A percentile compares a stretch with the other conserved stretches of the same genome.
These are phyloP conservation scores for Ditula angustiorana DNA, from an alignment of 2,888 invertebrate species.

Conservation along the genomic window DNA sequence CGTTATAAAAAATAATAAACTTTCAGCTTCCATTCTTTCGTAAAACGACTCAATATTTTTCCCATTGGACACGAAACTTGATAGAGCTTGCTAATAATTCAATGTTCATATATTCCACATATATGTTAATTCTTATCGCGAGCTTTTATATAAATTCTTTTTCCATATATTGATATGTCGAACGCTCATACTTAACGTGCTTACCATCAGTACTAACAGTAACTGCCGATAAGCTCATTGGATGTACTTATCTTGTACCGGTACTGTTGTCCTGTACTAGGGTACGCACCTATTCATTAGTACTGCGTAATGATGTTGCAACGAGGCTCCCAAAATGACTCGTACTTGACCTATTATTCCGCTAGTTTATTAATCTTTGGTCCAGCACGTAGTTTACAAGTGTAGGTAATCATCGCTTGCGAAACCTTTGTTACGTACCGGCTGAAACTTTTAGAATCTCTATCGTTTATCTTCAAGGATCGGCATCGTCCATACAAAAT, in stretches of 20 bases:
- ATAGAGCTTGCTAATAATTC: too few species aligned
- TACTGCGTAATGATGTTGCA: conserved; percentile 27
- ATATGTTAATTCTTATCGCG: neutral
- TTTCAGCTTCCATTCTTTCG: too few species aligned
- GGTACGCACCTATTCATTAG: conserved; percentile 14
- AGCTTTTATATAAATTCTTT: too few species aligned
- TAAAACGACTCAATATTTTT: too few species aligned
- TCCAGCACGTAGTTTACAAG: conserved; percentile 32
- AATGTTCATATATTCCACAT: too few species aligned
- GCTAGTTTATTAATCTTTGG: conserved; percentile 34
- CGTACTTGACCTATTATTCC: conserved; percentile 41
- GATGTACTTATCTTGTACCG: neutral
- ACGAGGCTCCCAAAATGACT: conserved; percentile 28
- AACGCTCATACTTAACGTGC: neutral
- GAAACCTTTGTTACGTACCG: conserved; percentile 23
- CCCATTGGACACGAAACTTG: too few species aligned
- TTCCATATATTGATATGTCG: neutral
- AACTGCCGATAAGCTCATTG: neutral
- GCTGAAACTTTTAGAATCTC: conserved; percentile 17
- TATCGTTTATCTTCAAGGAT: conserved; percentile 14
- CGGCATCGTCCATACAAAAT: conserved; percentile 11
- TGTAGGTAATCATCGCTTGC: conserved; percentile 28
- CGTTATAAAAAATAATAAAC: too few species aligned
- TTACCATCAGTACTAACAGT: neutral
- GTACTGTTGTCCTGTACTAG: neutral